Evolutionary conservation across 2,797 vertebrate genomes (phyloP).

Genomic region (Pseudochromis fuscus): DNA sequence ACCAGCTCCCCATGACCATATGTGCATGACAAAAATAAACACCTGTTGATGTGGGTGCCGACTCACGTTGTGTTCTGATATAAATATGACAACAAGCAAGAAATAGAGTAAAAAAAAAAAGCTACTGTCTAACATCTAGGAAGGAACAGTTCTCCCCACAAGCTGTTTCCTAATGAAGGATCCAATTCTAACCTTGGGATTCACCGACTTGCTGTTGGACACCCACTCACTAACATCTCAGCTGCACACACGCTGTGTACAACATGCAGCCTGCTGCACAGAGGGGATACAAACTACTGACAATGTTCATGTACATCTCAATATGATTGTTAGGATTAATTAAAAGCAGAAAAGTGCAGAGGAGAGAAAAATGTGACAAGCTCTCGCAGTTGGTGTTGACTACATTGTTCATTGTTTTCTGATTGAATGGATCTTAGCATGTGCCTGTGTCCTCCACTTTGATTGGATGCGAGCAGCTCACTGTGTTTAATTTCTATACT

Average conservation of each 20-base stretch:
- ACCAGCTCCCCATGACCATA: slow-evolving; percentile 41
- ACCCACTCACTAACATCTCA: slow-evolving; percentile 12
- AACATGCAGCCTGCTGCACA: background rate
- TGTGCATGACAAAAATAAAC: slow-evolving; percentile 33
- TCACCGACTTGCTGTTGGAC: background rate
- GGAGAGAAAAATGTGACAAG: too few relatives aligned
- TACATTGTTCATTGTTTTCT: too few relatives aligned
- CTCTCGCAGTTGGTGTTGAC: too few relatives aligned
- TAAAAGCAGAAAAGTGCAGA: too few relatives aligned
- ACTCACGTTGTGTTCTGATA: background rate
- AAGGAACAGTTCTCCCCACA: background rate
- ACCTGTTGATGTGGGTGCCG: slow-evolving; percentile 23
- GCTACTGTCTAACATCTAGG: background rate
- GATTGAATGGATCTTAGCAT: too few relatives aligned
- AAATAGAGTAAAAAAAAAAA: background rate
- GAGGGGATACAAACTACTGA: background rate
- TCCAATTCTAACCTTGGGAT: slow-evolving; percentile 9
- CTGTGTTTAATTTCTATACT: too few relatives aligned
- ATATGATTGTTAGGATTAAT: background rate
- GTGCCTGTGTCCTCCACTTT: too few relatives aligned
- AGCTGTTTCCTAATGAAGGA: slow-evolving; percentile 2
- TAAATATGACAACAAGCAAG: background rate
- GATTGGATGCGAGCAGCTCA: too few relatives aligned
- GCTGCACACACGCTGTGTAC: background rate
- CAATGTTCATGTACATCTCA: background rate